Evolutionary conservation across 1,140 invertebrate species (phyloP), one percentile per base, ranked within the genome.

Genomic region (Drosophila insularis): DNA sequence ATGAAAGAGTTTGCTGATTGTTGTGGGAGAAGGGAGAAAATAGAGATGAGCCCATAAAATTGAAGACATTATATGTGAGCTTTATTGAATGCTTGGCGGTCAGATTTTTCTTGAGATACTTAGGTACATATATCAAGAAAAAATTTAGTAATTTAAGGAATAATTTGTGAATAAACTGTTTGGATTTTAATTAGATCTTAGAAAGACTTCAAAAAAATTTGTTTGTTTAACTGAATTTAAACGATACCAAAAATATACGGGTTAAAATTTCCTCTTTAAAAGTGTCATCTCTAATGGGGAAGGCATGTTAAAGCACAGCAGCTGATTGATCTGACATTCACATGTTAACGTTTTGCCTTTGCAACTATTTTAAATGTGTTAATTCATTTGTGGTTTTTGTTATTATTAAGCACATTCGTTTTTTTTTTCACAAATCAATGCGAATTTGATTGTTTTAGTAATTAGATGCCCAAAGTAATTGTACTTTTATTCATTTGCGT

Each of bases 1-100:
- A 68, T 14, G 27, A 63, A 73, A 54, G 68, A 73, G 60, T 58
- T 43, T 58, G 76, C 63, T 62, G 23, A 53, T 31, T 14, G 43
- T 27, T 54, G 43, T 13, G 46, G 14, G 14, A 27, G 7, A 8
- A 54, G 35, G 37, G 13, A 63, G 13, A 11, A 21, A 37, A 43
- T 17, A 62, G 43, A 50, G 43, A 21, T 50, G 43, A 10, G 43
- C 17, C 1, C 8, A 2, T 37, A 11, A 13, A 37, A 37, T 2
- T 46, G 1, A 21, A 21, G 8, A 11, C 8, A 17, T 17, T 43
- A 7, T 1, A 2, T 17, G 17, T 11, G 19, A 21, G 43, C 43
- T 50, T 50, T 19, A 19, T 8, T 46, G 7, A 13, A 37, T 37
- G 35, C 4, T 27, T 27, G 27, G 5, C 27, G 27, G 5, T 37